These are phyloP conservation scores for Spondyliosoma cantharus DNA, from an alignment of 2,797 vertebrate species.

Conservation along the genomic window DNA sequence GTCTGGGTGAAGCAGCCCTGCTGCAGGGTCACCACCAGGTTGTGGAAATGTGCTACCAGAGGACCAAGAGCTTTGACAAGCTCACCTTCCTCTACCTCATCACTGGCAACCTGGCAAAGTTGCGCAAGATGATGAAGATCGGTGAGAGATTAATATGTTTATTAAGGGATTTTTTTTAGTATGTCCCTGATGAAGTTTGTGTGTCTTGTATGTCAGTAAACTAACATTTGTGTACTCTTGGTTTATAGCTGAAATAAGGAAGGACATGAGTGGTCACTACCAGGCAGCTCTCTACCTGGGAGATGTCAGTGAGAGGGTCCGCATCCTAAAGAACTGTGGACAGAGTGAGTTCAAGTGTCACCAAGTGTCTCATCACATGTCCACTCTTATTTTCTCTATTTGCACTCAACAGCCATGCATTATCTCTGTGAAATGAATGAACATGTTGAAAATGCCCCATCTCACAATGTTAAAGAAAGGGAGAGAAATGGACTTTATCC, in stretches of 20 bases:
- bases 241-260: conserved; percentile 93
- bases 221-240: neutral
- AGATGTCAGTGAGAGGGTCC: conserved; percentile 94
- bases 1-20: conserved; percentile 93
- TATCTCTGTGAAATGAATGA: no score
- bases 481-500: no score
- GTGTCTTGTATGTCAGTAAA: neutral
- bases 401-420: no score
- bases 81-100: conserved; percentile 98
- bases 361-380: neutral
- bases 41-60: conserved; percentile 99
- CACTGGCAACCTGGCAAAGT: conserved; percentile 96
- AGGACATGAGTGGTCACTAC: conserved; percentile 99
- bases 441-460: no score
- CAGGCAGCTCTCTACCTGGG: conserved; percentile 97
- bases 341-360: conserved; percentile 90
- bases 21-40: conserved; percentile 99
- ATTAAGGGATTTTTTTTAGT: neutral
- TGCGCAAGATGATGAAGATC: conserved; percentile 99
- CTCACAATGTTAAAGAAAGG: no score
- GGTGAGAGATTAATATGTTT: conserved; percentile 80
- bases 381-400: neutral
- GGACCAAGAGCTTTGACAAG: conserved; percentile 97
- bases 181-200: neutral
- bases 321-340: conserved; percentile 97